Percentiles rank a stretch among this genome's conserved stretches.
Evolutionary conservation across 1,140 invertebrate species (phyloP).

Genomic region (Brachionus asplanchnoidis): DNA sequence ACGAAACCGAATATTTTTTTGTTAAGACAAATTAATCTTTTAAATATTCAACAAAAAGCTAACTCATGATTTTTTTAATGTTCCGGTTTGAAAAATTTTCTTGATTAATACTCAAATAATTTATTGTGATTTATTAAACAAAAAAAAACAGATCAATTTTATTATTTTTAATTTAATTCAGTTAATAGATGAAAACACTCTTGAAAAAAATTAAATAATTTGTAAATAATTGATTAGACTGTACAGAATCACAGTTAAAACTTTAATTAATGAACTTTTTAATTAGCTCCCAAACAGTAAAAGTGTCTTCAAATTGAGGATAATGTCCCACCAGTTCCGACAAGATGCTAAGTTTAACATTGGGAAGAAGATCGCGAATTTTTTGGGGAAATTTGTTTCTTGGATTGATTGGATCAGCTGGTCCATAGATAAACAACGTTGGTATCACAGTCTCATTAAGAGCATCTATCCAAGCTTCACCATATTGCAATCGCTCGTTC

Average conservation of each 20-base stretch:
- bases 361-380: neutral
- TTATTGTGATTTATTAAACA: no score
- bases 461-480: conserved; percentile 44
- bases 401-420: conserved; percentile 51
- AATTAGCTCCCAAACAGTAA: conserved; percentile 5
- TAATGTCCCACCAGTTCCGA: conserved; percentile 33
- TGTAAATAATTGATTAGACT: neutral
- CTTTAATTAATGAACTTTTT: conserved; percentile 4
- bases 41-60: no score
- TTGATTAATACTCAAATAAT: no score
- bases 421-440: conserved; percentile 51
- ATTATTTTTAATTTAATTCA: no score
- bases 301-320: conserved; percentile 40
- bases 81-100: no score
- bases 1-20: no score
- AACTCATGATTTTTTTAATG: no score
- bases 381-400: conserved; percentile 1
- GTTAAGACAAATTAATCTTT: no score
- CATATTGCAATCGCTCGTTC: conserved; percentile 42
- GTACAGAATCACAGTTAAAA: neutral
- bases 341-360: neutral
- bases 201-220: no score
- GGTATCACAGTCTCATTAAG: conserved; percentile 47
- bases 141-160: no score
- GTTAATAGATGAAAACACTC: no score